These are phyloP conservation scores for Aleadryas rufinucha DNA, from an alignment of 2,113 vertebrate genomes.

Conservation along the genomic window DNA sequence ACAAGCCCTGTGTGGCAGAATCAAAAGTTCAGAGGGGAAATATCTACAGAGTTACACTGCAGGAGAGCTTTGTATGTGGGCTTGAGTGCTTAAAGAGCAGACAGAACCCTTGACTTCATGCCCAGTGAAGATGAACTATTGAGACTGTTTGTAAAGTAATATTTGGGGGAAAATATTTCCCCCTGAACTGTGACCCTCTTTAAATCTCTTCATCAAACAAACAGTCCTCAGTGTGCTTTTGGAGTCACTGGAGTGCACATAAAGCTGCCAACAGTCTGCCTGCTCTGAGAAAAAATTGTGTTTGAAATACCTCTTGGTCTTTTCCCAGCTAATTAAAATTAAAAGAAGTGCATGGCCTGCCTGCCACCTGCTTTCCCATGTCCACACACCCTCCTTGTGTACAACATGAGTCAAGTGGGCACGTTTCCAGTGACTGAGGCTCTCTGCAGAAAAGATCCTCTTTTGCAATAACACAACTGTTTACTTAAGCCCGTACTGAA, in stretches of 20 bases:
- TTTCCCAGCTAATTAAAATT: background rate
- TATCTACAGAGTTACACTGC: background rate
- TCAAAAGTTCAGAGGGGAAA: background rate
- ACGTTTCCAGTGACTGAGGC: background rate
- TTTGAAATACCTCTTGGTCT: background rate
- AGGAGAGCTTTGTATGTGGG: background rate
- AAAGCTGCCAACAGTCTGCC: background rate
- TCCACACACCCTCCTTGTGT: background rate
- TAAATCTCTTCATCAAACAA: background rate
- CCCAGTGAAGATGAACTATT: background rate
- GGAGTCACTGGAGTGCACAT: background rate
- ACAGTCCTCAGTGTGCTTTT: background rate
- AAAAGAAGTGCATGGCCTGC: background rate
- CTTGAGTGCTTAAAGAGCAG: background rate
- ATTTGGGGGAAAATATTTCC: background rate
- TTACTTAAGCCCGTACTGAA: background rate
- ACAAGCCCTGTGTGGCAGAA: background rate
- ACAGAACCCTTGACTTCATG: background rate
- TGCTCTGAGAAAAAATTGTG: background rate
- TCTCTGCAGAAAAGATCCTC: background rate
- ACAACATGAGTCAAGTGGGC: background rate
- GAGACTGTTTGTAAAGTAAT: background rate
- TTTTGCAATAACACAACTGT: background rate
- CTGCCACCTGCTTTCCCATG: background rate
- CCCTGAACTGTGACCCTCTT: background rate